These are phyloP conservation scores for Agrypnia vestita DNA, from an alignment of 1,140 invertebrate species.

Conservation along the genomic window DNA sequence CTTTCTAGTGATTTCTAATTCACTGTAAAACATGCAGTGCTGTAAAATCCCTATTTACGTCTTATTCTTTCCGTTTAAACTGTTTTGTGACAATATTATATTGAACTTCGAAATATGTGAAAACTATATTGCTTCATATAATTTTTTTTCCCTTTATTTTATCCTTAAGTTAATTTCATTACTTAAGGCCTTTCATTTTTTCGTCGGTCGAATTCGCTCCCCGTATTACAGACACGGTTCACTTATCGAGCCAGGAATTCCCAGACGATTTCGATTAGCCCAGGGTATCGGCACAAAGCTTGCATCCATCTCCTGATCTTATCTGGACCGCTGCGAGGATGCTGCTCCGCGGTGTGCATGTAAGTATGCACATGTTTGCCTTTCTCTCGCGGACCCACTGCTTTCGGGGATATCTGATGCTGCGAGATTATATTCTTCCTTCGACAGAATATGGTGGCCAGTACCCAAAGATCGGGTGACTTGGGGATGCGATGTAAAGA, in stretches of 20 bases:
- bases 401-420: constrained; percentile 9
- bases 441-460: neutral
- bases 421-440: constrained; percentile 5
- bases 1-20: too few species aligned
- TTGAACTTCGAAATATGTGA: too few species aligned
- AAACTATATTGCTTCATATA: too few species aligned
- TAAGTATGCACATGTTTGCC: neutral
- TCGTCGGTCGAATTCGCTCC: neutral
- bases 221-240: constrained; percentile 4
- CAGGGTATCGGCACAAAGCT: constrained; percentile 4
- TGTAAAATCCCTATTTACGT: too few species aligned
- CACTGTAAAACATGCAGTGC: too few species aligned
- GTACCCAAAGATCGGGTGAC: neutral
- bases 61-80: too few species aligned
- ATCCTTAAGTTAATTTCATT: too few species aligned
- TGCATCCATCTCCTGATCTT: constrained; percentile 26
- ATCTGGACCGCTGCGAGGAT: neutral
- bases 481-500: too few species aligned
- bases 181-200: too few species aligned
- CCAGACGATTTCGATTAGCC: constrained; percentile 38
- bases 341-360: neutral
- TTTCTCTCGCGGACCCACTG: constrained; percentile 2
- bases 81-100: too few species aligned
- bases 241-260: constrained; percentile 8
- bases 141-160: too few species aligned